Conservation (phyloP, 2,888 invertebrate species). For the Trimorus sp. region DNA sequence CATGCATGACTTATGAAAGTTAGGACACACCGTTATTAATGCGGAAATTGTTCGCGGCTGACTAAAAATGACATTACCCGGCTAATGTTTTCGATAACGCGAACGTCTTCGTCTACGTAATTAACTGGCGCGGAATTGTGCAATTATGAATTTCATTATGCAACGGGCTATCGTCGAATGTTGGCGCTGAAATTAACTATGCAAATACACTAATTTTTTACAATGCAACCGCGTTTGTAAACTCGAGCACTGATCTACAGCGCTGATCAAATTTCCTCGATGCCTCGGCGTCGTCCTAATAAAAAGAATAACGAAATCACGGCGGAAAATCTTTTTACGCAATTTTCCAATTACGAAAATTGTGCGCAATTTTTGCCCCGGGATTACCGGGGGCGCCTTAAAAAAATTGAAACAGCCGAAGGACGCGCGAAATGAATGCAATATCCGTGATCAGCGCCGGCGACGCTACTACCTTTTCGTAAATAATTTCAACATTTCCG, state of each 20-base stretch:
- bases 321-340: constrained; percentile 19
- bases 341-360: constrained; percentile 31
- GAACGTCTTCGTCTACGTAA: not conserved
- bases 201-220: not conserved
- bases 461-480: constrained; percentile 5
- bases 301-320: not conserved
- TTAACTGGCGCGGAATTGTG: not conserved
- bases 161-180: not conserved
- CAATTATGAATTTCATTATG: constrained; percentile 12
- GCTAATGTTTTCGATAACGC: not conserved
- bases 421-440: not conserved
- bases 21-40: not conserved
- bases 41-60: constrained; percentile 8
- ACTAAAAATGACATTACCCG: constrained; percentile 2
- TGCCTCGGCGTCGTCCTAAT: not conserved
- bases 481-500: constrained; percentile 29
- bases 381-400: not conserved
- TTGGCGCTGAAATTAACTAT: not conserved
- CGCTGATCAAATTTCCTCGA: not conserved
- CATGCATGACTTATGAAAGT: not conserved
- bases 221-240: too few species aligned
- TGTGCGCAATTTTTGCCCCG: constrained; percentile 11
- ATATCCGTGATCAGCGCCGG: not conserved
- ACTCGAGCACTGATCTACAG: constrained; percentile 1
- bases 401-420: constrained; percentile 20